Evolutionary conservation across 2,797 vertebrate species (phyloP).

Genomic region (Spheniscus humboldti): DNA sequence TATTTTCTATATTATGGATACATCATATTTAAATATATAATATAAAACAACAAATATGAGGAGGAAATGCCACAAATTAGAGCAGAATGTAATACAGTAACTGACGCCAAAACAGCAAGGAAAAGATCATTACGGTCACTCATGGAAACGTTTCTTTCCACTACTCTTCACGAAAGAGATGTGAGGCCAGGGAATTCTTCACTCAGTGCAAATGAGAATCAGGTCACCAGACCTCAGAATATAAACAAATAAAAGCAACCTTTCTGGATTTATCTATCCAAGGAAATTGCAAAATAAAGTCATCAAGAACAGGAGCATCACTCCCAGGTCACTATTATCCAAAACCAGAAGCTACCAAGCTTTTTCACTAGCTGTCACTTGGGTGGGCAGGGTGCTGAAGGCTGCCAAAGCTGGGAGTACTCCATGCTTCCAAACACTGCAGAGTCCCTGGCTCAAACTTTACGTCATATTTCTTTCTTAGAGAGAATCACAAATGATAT

Average conservation of each 20-base stretch:
- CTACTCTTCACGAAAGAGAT: background rate
- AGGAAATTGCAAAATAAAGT: background rate
- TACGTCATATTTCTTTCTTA: background rate
- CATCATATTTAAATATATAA: conserved; percentile 43
- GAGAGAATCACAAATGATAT: background rate
- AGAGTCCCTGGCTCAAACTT: background rate
- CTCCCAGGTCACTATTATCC: background rate
- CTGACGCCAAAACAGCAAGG: background rate
- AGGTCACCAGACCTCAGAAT: background rate
- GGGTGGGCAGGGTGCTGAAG: background rate
- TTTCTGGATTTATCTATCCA: background rate
- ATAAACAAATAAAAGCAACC: background rate
- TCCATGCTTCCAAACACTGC: background rate
- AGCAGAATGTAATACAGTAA: conserved; percentile 25
- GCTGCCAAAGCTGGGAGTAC: background rate
- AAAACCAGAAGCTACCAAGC: background rate
- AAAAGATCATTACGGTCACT: background rate
- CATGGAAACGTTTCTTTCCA: background rate
- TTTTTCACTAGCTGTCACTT: background rate
- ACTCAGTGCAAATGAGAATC: background rate
- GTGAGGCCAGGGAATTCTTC: background rate
- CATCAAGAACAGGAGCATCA: background rate
- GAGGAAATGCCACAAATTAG: conserved; percentile 45
- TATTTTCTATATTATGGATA: conserved; percentile 8
- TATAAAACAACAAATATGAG: conserved; percentile 42